These are phyloP conservation scores for Lamellibrachia satsuma DNA, from an alignment of 2,888 invertebrate genomes.

Conservation along the genomic window DNA sequence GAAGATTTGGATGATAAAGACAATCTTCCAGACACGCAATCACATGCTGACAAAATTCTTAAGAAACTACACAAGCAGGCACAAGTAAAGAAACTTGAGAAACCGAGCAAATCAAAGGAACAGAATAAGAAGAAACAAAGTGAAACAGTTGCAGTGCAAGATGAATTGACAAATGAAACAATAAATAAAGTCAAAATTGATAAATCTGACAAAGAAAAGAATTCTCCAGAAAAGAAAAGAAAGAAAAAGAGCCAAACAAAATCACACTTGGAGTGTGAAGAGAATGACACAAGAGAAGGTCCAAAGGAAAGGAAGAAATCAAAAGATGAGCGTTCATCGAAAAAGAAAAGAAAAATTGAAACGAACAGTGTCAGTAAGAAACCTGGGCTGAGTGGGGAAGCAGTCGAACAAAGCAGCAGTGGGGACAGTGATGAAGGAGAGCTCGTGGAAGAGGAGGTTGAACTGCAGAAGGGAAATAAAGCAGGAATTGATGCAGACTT, in stretches of 20 bases:
- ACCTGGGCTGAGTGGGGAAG: neutral
- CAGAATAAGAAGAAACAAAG: neutral
- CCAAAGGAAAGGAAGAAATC: neutral
- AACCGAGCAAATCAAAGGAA: constrained; percentile 8
- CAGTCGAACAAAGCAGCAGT: neutral
- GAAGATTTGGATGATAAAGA: neutral
- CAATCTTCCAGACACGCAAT: neutral
- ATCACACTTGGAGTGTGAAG: neutral
- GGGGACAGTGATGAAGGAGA: constrained; percentile 36
- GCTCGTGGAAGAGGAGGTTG: constrained; percentile 65
- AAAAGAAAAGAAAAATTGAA: constrained; percentile 24
- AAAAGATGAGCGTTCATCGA: neutral
- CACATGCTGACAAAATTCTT: neutral
- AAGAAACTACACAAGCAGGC: neutral
- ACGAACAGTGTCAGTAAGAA: neutral
- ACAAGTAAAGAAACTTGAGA: neutral
- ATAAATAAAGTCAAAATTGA: neutral
- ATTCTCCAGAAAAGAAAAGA: neutral
- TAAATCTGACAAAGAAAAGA: neutral
- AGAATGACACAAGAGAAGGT: neutral
- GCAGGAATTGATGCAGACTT: constrained; percentile 13
- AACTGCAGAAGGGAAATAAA: constrained; percentile 65
- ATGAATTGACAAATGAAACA: neutral
- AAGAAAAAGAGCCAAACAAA: neutral
- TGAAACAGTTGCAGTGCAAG: neutral